Evolutionary conservation across 1,140 invertebrate genomes (phyloP).

Genomic region (Nilaparvata lugens): DNA sequence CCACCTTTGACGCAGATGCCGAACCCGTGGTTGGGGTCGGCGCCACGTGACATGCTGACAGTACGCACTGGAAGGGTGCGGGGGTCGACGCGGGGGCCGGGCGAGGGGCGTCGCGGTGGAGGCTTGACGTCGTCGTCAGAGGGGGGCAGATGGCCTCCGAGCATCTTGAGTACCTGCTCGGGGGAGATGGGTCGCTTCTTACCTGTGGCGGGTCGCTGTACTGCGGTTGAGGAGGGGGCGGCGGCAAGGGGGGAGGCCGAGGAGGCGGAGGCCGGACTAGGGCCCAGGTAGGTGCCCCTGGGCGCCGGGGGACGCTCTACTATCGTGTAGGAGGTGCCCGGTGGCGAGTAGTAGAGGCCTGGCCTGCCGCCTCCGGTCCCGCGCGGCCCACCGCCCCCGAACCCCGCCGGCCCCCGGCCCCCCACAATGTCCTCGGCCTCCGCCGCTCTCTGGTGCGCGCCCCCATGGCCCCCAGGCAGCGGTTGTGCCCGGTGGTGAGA

Average conservation of each 20-base stretch:
- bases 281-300: slow-evolving; percentile 47
- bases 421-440: slow-evolving; percentile 43
- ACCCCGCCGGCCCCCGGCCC: slow-evolving; percentile 30
- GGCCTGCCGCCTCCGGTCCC: slow-evolving; percentile 27
- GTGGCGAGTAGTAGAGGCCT: slow-evolving; percentile 43
- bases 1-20: slow-evolving; percentile 83
- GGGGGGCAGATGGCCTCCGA: slow-evolving; percentile 25
- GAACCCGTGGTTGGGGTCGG: slow-evolving; percentile 59
- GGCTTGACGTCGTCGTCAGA: slow-evolving; percentile 30
- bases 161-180: slow-evolving; percentile 30
- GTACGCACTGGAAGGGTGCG: slow-evolving; percentile 48
- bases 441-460: slow-evolving; percentile 20
- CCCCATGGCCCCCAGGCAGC: not conserved
- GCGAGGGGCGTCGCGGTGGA: slow-evolving; percentile 30
- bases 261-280: slow-evolving; percentile 47
- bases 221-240: not conserved
- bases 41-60: slow-evolving; percentile 70
- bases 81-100: slow-evolving; percentile 42
- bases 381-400: slow-evolving; percentile 30
- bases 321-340: slow-evolving; percentile 72
- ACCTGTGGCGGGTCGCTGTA: slow-evolving; percentile 7
- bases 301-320: slow-evolving; percentile 68
- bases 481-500: slow-evolving; percentile 12
- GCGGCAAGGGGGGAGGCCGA: slow-evolving; percentile 31
- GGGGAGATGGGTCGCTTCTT: slow-evolving; percentile 31